These are phyloP conservation scores for Decapterus maruadsi DNA, from an alignment of 2,797 vertebrate genomes.

Conservation along the genomic window DNA sequence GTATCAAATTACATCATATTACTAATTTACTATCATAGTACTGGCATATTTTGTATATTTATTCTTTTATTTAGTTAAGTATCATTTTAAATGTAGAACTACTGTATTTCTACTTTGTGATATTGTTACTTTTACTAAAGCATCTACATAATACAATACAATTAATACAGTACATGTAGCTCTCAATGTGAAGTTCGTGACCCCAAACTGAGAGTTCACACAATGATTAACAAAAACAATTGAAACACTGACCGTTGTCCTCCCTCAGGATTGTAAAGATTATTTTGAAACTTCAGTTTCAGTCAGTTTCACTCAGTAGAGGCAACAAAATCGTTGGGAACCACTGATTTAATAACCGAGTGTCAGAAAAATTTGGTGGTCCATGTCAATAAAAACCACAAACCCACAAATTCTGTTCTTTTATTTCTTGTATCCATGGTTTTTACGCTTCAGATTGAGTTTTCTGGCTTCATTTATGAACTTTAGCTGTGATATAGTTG, in stretches of 20 bases:
- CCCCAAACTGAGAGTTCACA: too few species aligned
- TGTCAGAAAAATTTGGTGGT: background rate
- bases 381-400: background rate
- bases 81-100: background rate
- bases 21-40: background rate
- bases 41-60: too few species aligned
- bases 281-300: constrained; percentile 6
- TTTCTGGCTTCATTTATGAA: constrained; percentile 19
- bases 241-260: background rate
- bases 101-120: background rate
- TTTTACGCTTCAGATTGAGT: constrained; percentile 15
- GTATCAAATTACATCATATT: background rate
- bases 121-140: too few species aligned
- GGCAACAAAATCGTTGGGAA: background rate
- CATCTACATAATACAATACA: too few species aligned
- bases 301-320: too few species aligned
- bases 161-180: too few species aligned
- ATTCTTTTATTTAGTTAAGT: too few species aligned
- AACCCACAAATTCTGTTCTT: background rate
- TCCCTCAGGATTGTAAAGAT: background rate
- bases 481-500: constrained; percentile 27
- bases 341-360: background rate
- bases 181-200: too few species aligned
- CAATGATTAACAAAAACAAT: too few species aligned
- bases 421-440: background rate